Evolutionary conservation across 1,140 invertebrate species (phyloP).

Genomic region (Tetramorium alpestre): DNA sequence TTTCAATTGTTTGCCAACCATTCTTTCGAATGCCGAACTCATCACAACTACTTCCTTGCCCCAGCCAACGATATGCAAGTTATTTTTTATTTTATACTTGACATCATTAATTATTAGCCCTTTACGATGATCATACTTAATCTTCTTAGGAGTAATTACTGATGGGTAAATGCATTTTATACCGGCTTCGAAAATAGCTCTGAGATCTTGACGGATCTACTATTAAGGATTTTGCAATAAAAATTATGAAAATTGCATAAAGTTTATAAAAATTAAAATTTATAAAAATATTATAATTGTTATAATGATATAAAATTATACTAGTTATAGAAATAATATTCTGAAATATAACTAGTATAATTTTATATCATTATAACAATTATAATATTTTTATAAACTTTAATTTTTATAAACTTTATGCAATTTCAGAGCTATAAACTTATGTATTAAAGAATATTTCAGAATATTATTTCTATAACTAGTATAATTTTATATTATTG

Average conservation of each 20-base stretch:
- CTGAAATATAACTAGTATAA: too few species aligned
- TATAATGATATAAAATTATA: too few species aligned
- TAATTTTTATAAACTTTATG: too few species aligned
- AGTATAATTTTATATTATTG: too few species aligned
- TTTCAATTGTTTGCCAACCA: constrained; percentile 75
- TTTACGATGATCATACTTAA: constrained; percentile 70
- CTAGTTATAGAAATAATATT: too few species aligned
- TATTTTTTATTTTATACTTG: constrained; percentile 75
- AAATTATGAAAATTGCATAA: not conserved
- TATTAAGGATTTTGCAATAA: not conserved
- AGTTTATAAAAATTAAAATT: too few species aligned
- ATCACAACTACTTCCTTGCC: constrained; percentile 71
- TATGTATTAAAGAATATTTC: not conserved
- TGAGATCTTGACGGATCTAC: constrained; percentile 74
- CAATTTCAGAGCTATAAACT: too few species aligned
- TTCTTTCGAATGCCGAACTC: constrained; percentile 72
- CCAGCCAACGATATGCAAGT: constrained; percentile 77
- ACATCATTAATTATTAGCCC: constrained; percentile 64
- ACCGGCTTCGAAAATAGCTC: constrained; percentile 68
- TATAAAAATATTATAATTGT: too few species aligned
- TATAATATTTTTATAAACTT: too few species aligned
- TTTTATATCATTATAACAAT: too few species aligned
- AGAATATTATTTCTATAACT: not conserved
- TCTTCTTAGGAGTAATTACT: constrained; percentile 69
- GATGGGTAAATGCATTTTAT: constrained; percentile 71